phyloP scores from a whole-genome alignment of 1,140 invertebrate species.

The Fopius arisanus region DNA sequence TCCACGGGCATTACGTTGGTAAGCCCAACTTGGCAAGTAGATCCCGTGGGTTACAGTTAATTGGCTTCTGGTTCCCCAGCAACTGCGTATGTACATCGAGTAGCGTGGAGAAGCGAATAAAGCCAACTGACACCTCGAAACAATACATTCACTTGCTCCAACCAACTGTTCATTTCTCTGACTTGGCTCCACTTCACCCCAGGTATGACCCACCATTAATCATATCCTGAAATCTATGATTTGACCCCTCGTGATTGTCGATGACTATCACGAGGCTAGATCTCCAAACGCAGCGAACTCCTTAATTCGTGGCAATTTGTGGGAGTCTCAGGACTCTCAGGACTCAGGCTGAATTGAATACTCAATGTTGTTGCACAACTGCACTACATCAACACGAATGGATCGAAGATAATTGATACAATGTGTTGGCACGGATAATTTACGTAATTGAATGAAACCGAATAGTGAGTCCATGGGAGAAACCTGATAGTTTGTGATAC shows the following conservation, averaged over 20 bases:
- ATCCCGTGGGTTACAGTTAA: constrained; percentile 52
- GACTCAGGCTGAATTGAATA: neutral
- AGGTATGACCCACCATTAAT: too few species aligned
- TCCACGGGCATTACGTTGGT: constrained; percentile 46
- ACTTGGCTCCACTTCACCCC: neutral
- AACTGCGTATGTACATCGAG: neutral
- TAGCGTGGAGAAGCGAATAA: neutral
- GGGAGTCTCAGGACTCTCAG: neutral
- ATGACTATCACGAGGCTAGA: neutral
- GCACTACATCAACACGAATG: neutral
- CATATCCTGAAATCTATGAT: neutral
- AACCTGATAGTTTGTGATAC: neutral
- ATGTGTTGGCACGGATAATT: neutral
- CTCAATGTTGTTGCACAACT: neutral
- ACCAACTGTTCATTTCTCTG: neutral
- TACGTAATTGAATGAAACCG: neutral
- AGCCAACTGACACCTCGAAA: neutral
- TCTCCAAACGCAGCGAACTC: neutral
- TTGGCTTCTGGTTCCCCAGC: constrained; percentile 42
- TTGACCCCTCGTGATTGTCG: neutral
- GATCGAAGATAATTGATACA: neutral
- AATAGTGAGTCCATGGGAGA: neutral
- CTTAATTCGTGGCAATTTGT: neutral
- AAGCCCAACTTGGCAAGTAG: constrained; percentile 48
- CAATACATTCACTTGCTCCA: neutral